These are phyloP conservation scores for Bimastos eiseni DNA, from an alignment of 2,888 invertebrate genomes.

Conservation along the genomic window DNA sequence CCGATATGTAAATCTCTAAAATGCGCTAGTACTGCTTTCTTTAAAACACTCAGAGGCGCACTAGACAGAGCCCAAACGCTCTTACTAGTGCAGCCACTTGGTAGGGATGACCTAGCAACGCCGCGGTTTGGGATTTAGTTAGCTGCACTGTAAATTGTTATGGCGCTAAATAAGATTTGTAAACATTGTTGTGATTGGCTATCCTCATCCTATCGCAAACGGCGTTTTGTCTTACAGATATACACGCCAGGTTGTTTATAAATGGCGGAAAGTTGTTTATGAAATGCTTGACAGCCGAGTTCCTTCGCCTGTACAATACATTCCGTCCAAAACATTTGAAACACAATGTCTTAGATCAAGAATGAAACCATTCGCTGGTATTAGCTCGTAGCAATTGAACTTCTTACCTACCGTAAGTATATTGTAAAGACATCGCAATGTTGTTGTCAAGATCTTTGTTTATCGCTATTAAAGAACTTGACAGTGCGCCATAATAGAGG, in stretches of 20 bases:
- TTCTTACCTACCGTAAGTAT: background rate
- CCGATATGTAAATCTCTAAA: too few species aligned
- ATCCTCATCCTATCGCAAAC: background rate
- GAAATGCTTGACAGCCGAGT: background rate
- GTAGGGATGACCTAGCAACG: too few species aligned
- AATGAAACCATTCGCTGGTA: background rate
- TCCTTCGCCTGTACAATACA: background rate
- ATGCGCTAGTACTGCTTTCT: too few species aligned
- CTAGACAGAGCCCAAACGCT: too few species aligned
- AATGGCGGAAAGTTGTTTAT: background rate
- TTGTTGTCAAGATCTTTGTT: background rate
- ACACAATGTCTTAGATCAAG: background rate
- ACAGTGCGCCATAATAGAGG: too few species aligned
- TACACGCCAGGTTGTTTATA: background rate
- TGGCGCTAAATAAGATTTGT: background rate
- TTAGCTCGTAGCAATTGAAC: background rate
- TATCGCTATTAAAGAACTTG: background rate
- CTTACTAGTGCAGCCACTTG: too few species aligned
- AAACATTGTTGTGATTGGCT: background rate
- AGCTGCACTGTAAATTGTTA: background rate
- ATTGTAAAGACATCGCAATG: background rate
- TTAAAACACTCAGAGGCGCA: too few species aligned
- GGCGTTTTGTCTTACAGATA: background rate
- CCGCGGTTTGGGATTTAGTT: too few species aligned
- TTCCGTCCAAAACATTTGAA: background rate